Base-by-base conservation (phyloP, 2,888 invertebrate genomes). In the Mechanitis mazaeus region DNA sequence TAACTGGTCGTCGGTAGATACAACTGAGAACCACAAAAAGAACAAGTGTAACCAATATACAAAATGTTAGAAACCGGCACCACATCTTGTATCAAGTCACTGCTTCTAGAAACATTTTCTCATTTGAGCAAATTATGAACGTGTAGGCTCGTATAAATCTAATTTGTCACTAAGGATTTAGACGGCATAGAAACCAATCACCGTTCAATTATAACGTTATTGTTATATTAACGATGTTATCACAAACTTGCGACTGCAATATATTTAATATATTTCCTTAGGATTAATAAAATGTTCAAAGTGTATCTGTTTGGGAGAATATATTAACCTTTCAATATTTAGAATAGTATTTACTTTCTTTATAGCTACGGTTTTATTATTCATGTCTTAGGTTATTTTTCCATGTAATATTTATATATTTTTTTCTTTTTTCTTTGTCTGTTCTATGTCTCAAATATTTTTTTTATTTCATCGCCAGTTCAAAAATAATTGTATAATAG, bases 1-100 rank as follows among this genome's bases (percentile, higher is more conserved):
- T 71, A 0, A 81, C 84, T 1, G 88, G 87, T 20, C 85, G 67
- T 0, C 85, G 81, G 35, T 85, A 82, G 0, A 88, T 80, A 42
- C 83, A 81, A 64, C 81, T 84, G 3, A 86, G 45, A 0, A 88
- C 85, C 0, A 85, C 73, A 31, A 87, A 80, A 3, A 88, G 68
- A 0, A 87, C 76, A 0, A 87, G 60, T 2, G 83, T 78, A 0
- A 86, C 85, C 4, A 89, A 68, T 0, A 86, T 64, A 59, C 88
- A 89, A 64, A 89, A 89, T 0, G 81, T 81, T 3, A 88, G 61
- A 47, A 87, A 77, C 58, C 88, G 71, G 70, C 87, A 84, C 88
- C 84, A 87, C 89, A 88, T 86, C 67, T 74, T 77, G 53, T 59
- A 38, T 63, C 62, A 65, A 61, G 54, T 67, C 33, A 56, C 38